phyloP scores from a whole-genome alignment of 2,888 invertebrate species.

The Bellardia pandia region DNA sequence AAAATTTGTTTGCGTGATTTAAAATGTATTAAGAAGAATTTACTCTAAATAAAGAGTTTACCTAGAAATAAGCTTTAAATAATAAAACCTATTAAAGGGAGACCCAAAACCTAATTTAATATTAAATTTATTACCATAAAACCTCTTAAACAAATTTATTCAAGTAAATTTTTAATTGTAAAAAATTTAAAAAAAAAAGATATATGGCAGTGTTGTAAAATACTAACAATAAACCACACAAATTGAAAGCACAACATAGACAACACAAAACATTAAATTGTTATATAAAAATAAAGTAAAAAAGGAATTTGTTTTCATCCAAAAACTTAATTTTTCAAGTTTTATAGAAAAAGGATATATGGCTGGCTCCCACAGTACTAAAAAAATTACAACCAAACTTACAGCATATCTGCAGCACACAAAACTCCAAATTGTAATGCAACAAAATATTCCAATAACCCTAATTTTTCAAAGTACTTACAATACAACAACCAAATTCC shows the following conservation, averaged over 20 bases:
- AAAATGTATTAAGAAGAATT: not conserved
- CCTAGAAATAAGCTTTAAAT: too few species aligned
- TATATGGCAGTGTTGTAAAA: not conserved
- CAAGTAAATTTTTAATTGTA: too few species aligned
- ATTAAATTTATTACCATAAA: too few species aligned
- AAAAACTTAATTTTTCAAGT: too few species aligned
- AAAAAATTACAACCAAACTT: not conserved
- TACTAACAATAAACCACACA: not conserved
- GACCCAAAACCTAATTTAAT: too few species aligned
- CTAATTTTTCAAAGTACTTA: too few species aligned
- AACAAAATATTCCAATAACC: not conserved
- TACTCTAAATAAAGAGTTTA: too few species aligned
- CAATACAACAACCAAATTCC: too few species aligned
- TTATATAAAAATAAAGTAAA: not conserved
- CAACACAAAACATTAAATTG: not conserved
- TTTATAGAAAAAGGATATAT: not conserved
- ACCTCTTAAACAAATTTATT: too few species aligned
- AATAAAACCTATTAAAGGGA: too few species aligned
- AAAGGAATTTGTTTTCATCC: not conserved
- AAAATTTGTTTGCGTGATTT: constrained; percentile 33
- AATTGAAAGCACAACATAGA: too few species aligned
- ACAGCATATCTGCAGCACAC: not conserved
- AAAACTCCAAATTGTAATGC: not conserved
- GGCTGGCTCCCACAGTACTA: not conserved
- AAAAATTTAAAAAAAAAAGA: constrained; percentile 16